Base-by-base conservation (phyloP, 2,797 vertebrate genomes). In the Liparis tanakae region DNA sequence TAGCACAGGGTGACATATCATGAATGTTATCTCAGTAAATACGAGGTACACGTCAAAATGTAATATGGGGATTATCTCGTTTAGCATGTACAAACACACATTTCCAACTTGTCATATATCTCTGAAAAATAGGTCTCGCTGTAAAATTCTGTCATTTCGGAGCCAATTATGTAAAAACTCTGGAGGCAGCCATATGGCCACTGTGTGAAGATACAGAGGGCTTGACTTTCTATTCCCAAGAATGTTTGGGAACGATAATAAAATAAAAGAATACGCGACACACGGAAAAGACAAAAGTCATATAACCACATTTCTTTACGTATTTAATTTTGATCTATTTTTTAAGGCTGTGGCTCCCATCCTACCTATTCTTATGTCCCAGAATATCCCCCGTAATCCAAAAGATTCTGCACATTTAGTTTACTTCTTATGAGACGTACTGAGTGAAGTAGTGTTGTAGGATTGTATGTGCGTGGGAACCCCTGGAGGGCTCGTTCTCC, bases 391-490 rank as follows among this genome's bases (percentile, higher is more conserved):
- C 53, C 1, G 4, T 64, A 36, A 64, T 72, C 6, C 12, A 41
- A 63, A 67, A 53, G 70, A 17, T 17, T 17, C 10, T 2, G 60
- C 53, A 30, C 78, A 72, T 80, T 79, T 50, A 65, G 55, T 58
- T 67, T 33, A 15, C 66, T 62, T 57, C 41, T 85, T 79, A 82
- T 87, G 80, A 53, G 71, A 77, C 60, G 66, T 59, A 53, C 51
- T 78, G 39, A 59, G 43, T 67, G 68, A 79, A 74, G 78, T 69
- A 83, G 67, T 30, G 25, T 50, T 54, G 64, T 72, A 68, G 79
- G 69, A 82, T 71, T 80, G 25, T 30, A 4, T 30, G 80, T 61
- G 70, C 60, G 9, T 25, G 5, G 12, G 61, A 70, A 58, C 74
- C 74, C 71, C 56, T n/a, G 54, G 70, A 30, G 72, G 46, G 67